Conservation (phyloP, 2,888 invertebrate genomes). For the Dasysyrphus tricinctus region DNA sequence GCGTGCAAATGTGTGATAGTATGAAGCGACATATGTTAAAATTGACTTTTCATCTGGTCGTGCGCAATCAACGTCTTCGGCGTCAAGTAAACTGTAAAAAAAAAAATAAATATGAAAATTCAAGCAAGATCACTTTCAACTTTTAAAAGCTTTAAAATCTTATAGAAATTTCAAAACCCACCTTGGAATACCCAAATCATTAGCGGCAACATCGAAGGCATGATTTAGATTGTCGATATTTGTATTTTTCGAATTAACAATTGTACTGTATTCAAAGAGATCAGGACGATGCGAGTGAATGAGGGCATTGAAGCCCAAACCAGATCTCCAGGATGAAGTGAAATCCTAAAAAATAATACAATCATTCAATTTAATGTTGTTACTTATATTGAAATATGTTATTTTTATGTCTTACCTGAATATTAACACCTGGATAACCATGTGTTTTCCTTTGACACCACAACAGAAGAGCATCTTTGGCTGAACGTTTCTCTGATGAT, state of each 20-base stretch:
- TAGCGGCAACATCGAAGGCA: conserved; percentile 97
- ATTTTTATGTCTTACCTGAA: conserved; percentile 84
- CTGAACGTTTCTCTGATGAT: conserved; percentile 98
- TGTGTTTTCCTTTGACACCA: conserved; percentile 99
- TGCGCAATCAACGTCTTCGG: conserved; percentile 97
- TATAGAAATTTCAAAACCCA: conserved; percentile 62
- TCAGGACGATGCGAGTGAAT: conserved; percentile 99
- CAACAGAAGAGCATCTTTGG: conserved; percentile 98
- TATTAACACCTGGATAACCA: conserved; percentile 95
- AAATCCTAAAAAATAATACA: conserved; percentile 85
- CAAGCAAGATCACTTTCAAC: neutral
- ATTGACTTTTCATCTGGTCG: conserved; percentile 99
- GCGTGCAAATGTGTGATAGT: conserved; percentile 99
- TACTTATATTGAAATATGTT: neutral
- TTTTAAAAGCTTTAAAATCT: neutral
- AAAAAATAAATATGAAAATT: neutral
- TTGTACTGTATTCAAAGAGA: conserved; percentile 92
- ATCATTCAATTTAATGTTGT: neutral
- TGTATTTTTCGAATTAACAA: conserved; percentile 88
- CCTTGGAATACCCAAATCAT: conserved; percentile 94
- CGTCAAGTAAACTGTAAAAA: conserved; percentile 90
- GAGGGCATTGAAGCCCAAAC: conserved; percentile 98
- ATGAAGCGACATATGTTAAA: conserved; percentile 99
- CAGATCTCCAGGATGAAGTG: conserved; percentile 97
- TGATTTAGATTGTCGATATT: conserved; percentile 98